Percentiles rank a stretch among this genome's conserved stretches.
These are phyloP conservation scores for Contarinia nasturtii DNA, from an alignment of 1,140 invertebrate genomes.

Conservation along the genomic window DNA sequence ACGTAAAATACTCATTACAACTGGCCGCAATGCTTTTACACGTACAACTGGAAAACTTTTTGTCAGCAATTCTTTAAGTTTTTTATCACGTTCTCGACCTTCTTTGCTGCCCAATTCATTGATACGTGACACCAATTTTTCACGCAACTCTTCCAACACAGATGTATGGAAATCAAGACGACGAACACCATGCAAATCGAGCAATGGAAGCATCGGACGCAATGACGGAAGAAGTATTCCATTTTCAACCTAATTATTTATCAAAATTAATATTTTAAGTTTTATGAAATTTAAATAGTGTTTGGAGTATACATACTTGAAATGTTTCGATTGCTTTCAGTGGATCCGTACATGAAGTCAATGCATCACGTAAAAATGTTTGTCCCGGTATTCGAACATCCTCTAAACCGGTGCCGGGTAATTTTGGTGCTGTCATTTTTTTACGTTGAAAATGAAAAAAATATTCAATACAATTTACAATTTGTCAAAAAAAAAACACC, in stretches of 20 bases:
- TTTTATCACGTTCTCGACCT: slow-evolving; percentile 57
- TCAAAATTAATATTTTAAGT: background rate
- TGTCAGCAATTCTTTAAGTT: slow-evolving; percentile 73
- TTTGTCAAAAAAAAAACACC: too few species aligned
- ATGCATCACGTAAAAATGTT: slow-evolving; percentile 68
- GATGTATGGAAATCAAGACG: slow-evolving; percentile 88
- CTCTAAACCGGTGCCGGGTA: slow-evolving; percentile 41
- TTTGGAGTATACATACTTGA: slow-evolving; percentile 38
- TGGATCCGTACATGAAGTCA: slow-evolving; percentile 91
- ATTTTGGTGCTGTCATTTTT: slow-evolving; percentile 13
- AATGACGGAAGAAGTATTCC: slow-evolving; percentile 84
- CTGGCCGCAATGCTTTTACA: slow-evolving; percentile 79
- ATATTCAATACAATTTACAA: too few species aligned
- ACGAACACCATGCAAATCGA: slow-evolving; percentile 84
- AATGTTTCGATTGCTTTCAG: slow-evolving; percentile 94
- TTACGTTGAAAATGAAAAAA: too few species aligned
- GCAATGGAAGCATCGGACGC: slow-evolving; percentile 77
- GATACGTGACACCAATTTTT: slow-evolving; percentile 73
- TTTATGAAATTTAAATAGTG: background rate
- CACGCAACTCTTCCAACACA: slow-evolving; percentile 81
- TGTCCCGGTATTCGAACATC: slow-evolving; percentile 84
- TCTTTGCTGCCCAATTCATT: slow-evolving; percentile 69
- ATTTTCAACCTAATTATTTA: slow-evolving; percentile 61
- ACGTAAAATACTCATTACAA: slow-evolving; percentile 85
- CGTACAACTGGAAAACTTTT: slow-evolving; percentile 90